phyloP scores from a whole-genome alignment of 2,113 vertebrate genomes.

The Ariopsis seemanni region DNA sequence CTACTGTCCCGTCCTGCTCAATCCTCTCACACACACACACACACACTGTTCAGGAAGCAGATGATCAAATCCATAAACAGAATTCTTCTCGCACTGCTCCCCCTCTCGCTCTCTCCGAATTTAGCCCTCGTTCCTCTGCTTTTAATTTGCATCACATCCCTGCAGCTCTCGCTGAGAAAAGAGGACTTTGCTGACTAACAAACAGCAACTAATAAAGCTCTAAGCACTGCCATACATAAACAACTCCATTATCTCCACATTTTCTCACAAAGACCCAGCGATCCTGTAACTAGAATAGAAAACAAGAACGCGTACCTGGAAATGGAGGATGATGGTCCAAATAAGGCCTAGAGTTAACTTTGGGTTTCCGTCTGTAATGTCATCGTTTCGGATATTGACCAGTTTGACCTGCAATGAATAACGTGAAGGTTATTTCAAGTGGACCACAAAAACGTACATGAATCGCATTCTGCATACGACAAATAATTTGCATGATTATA shows the following conservation, averaged over 20 bases:
- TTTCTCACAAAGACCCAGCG: not conserved
- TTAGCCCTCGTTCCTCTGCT: not conserved
- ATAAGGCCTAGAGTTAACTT: conserved; percentile 96
- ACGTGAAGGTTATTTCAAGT: not conserved
- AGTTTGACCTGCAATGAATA: conserved; percentile 84
- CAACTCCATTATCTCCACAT: not conserved
- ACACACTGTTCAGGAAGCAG: not conserved
- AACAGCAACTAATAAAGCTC: not conserved
- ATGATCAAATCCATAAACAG: not conserved
- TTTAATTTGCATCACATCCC: conserved; percentile 1
- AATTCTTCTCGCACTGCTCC: not conserved
- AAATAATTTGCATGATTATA: not conserved
- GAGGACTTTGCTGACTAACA: not conserved
- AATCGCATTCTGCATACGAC: not conserved
- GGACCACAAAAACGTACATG: not conserved
- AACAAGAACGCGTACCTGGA: conserved; percentile 81
- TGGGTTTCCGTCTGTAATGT: conserved; percentile 97
- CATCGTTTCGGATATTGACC: conserved; percentile 96
- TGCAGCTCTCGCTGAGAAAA: conserved; percentile 10
- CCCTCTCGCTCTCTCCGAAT: not conserved
- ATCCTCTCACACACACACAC: not conserved
- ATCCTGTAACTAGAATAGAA: not conserved
- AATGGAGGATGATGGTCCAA: conserved; percentile 99
- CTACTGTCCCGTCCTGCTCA: not conserved
- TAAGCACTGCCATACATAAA: not conserved